Conservation (phyloP, 2,888 invertebrate genomes). For the Geotrupes spiniger region DNA sequence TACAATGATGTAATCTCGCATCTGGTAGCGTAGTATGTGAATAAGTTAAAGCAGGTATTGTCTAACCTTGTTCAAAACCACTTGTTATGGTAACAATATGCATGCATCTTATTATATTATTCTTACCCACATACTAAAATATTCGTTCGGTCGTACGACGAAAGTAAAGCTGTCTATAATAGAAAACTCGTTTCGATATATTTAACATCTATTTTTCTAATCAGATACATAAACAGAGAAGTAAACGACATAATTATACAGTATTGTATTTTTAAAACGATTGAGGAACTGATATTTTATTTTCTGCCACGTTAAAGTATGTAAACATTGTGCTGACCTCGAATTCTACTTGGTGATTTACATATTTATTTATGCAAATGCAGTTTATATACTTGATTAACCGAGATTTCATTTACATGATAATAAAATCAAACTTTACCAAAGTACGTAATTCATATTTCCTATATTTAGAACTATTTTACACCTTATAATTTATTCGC, state of each 20-base stretch:
- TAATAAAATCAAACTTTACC: slow-evolving; percentile 13
- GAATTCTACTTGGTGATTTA: slow-evolving; percentile 26
- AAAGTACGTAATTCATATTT: slow-evolving; percentile 10
- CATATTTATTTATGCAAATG: slow-evolving; percentile 24
- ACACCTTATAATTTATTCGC: not conserved
- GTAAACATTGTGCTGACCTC: slow-evolving; percentile 28
- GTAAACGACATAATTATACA: slow-evolving; percentile 23
- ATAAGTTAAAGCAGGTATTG: slow-evolving; percentile 23
- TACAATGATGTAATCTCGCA: slow-evolving; percentile 7
- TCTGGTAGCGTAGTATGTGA: not conserved
- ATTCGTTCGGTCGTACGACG: slow-evolving; percentile 10
- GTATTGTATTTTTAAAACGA: slow-evolving; percentile 14
- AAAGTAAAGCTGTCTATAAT: slow-evolving; percentile 11
- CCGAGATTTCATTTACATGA: slow-evolving; percentile 19
- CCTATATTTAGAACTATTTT: too few species aligned
- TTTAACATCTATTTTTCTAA: slow-evolving; percentile 5
- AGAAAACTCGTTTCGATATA: slow-evolving; percentile 17
- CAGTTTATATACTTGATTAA: slow-evolving; percentile 22
- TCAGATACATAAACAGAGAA: slow-evolving; percentile 12
- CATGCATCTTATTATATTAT: slow-evolving; percentile 20
- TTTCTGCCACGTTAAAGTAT: slow-evolving; percentile 19
- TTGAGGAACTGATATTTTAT: slow-evolving; percentile 20
- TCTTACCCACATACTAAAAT: slow-evolving; percentile 16
- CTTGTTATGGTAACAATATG: slow-evolving; percentile 32
- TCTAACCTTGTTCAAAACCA: slow-evolving; percentile 34